phyloP scores from a whole-genome alignment of 1,140 invertebrate species.

The Penaeus chinensis region DNA sequence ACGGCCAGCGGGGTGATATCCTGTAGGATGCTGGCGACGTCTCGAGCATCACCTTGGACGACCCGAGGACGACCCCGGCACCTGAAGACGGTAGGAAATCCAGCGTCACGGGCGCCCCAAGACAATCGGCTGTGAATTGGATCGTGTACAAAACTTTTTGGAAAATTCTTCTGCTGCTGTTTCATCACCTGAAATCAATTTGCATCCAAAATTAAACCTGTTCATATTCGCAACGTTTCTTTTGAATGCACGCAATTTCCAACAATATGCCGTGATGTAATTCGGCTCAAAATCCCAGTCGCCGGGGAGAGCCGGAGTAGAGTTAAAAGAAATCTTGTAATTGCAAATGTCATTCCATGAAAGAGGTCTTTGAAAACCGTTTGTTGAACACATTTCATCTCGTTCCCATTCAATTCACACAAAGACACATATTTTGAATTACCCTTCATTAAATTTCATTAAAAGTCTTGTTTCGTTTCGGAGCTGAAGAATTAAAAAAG shows the following conservation, averaged over 20 bases:
- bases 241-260: slow-evolving; percentile 38
- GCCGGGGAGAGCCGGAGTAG: not conserved
- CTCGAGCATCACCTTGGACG: no score
- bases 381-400: slow-evolving; percentile 49
- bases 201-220: slow-evolving; percentile 61
- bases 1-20: not conserved
- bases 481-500: no score
- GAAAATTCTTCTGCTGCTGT: slow-evolving; percentile 51
- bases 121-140: slow-evolving; percentile 14
- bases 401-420: slow-evolving; percentile 34
- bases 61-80: no score
- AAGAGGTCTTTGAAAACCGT: slow-evolving; percentile 50
- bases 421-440: slow-evolving; percentile 49
- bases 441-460: slow-evolving; percentile 50
- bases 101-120: not conserved
- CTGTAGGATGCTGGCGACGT: no score
- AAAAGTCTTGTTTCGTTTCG: slow-evolving; percentile 16
- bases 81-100: no score
- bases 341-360: slow-evolving; percentile 56
- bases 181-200: slow-evolving; percentile 60
- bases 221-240: slow-evolving; percentile 58
- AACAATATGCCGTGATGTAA: slow-evolving; percentile 35
- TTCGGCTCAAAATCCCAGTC: slow-evolving; percentile 37
- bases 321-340: slow-evolving; percentile 53
- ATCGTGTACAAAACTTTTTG: slow-evolving; percentile 48